Evolutionary conservation across 2,888 invertebrate genomes (phyloP).

Genomic region (Blera fallax): DNA sequence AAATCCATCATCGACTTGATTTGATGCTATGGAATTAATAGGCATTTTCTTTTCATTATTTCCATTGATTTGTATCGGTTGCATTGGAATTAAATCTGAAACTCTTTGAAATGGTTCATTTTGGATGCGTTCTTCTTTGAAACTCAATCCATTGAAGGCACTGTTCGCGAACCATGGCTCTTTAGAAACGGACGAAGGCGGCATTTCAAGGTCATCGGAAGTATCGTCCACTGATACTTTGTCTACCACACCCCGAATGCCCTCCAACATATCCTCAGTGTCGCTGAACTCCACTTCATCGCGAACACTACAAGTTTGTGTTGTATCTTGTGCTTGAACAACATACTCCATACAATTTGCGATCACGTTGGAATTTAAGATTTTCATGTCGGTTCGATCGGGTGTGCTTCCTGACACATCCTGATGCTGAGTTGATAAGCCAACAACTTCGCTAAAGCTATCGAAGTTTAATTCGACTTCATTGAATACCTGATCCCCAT

Average conservation of each 20-base stretch:
- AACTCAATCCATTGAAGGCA: conserved; percentile 61
- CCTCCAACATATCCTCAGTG: conserved; percentile 93
- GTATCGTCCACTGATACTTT: conserved; percentile 82
- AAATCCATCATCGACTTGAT: conserved; percentile 4
- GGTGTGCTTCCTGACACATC: conserved; percentile 62
- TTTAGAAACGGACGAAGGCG: conserved; percentile 69
- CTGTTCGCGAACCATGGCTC: conserved; percentile 67
- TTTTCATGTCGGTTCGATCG: conserved; percentile 69
- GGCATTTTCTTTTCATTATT: conserved; percentile 6
- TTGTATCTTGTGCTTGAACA: conserved; percentile 34
- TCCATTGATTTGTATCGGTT: background rate
- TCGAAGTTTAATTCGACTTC: conserved; percentile 80
- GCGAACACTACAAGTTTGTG: conserved; percentile 51
- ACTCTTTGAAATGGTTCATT: conserved; percentile 25
- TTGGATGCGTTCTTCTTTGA: conserved; percentile 44
- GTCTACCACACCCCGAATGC: conserved; percentile 90
- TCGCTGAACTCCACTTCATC: conserved; percentile 89
- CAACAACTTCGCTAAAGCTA: conserved; percentile 74
- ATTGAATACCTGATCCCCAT: conserved; percentile 76
- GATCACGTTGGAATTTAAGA: conserved; percentile 53
- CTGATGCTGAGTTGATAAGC: conserved; percentile 35
- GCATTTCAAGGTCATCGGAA: conserved; percentile 80
- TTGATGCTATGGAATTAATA: background rate
- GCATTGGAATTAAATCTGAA: conserved; percentile 16
- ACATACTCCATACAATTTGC: conserved; percentile 60